Evolutionary conservation across 2,113 vertebrate species (phyloP).

Genomic region (Drymodes brunneopygia): DNA sequence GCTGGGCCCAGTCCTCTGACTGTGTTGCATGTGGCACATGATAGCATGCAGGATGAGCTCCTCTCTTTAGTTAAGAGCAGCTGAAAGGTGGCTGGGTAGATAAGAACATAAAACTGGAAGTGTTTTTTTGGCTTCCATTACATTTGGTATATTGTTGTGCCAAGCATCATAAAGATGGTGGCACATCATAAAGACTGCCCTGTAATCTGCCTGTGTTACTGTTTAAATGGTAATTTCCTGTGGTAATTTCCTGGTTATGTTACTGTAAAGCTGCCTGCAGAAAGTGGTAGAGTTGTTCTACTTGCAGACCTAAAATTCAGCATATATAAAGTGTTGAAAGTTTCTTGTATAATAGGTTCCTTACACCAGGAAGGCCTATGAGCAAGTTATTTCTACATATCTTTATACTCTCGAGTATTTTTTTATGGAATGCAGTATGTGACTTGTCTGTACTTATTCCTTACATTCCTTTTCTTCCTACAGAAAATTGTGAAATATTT

Average conservation of each 20-base stretch:
- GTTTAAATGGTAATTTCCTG: too few relatives aligned
- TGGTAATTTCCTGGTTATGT: not conserved
- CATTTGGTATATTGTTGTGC: fast-evolving
- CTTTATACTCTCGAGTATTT: not conserved
- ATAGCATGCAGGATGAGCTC: not conserved
- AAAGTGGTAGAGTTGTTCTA: not conserved
- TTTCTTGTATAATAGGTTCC: not conserved
- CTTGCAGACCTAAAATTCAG: not conserved
- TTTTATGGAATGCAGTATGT: not conserved
- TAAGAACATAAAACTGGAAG: not conserved
- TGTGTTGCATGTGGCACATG: not conserved
- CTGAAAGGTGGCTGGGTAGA: not conserved
- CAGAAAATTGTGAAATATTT: not conserved
- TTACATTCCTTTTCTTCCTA: not conserved
- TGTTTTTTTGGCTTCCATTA: not conserved
- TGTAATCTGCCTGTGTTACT: not conserved
- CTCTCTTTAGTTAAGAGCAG: not conserved
- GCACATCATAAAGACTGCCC: not conserved
- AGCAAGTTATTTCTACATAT: not conserved
- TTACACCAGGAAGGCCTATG: not conserved
- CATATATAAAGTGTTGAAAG: not conserved
- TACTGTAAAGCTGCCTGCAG: not conserved
- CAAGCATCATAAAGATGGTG: not conserved
- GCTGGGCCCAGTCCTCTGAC: not conserved
- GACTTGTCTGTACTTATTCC: not conserved